Conservation (phyloP, 2,113 vertebrate genomes). For the Rhagologus leucostigma region DNA sequence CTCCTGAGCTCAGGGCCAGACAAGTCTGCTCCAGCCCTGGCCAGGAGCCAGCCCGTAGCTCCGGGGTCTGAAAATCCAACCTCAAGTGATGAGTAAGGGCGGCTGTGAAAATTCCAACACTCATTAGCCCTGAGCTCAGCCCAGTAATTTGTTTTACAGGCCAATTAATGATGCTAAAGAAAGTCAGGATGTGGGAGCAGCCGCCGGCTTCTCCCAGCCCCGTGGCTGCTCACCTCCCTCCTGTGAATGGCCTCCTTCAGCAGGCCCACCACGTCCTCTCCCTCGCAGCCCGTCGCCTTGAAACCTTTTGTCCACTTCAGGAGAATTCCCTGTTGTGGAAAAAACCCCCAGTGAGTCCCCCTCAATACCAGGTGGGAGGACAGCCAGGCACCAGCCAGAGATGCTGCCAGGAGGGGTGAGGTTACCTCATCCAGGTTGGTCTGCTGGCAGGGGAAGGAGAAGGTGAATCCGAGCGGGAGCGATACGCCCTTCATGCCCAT, state of each 20-base stretch:
- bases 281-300: slow-evolving; percentile 89
- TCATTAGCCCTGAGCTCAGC: slow-evolving; percentile 1
- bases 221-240: slow-evolving; percentile 70
- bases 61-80: neutral
- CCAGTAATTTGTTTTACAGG: slow-evolving; percentile 12
- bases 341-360: neutral
- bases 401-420: accelerated
- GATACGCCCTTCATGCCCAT: slow-evolving; percentile 92
- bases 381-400: accelerated
- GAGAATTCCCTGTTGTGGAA: slow-evolving; percentile 81
- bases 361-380: neutral
- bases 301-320: slow-evolving; percentile 97
- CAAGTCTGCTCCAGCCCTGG: neutral
- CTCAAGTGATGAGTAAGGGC: slow-evolving; percentile 1
- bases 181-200: neutral
- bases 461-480: slow-evolving; percentile 91
- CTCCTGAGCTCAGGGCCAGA: neutral
- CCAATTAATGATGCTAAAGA: neutral
- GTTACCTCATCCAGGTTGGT: slow-evolving; percentile 87
- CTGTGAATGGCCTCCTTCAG: slow-evolving; percentile 91
- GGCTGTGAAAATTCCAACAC: neutral
- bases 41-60: neutral
- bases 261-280: slow-evolving; percentile 85
- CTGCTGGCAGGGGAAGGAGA: slow-evolving; percentile 96
- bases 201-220: neutral